Evolutionary conservation across 1,140 invertebrate genomes (phyloP), one percentile per base, ranked within the genome.

Genomic region (Heliothis virescens): DNA sequence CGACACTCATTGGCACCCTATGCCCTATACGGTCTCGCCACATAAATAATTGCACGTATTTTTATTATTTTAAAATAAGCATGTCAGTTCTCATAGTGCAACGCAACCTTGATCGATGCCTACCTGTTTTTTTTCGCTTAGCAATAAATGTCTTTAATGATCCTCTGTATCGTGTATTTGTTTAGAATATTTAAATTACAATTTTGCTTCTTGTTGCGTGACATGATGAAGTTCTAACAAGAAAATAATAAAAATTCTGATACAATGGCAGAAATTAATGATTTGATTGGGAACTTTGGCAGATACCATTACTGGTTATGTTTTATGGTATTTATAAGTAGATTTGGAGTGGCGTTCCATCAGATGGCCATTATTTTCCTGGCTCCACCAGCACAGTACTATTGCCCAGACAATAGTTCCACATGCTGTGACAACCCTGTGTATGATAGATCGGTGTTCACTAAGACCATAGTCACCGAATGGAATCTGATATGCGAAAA

Each of bases 401-500:
- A 73, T 77, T 95, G 94, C 85, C 92, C 90, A 0, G 85, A 90
- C 10, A 81, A 62, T 65, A 83, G 90, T 0, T 90, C 82, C 3
- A 86, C 89, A 18, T 88, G 90, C 15, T 97, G 97, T 83, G 85
- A 90, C 0, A 82, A 95, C 1, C 96, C 96, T 59, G 89, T 92
- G 34, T 97, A 96, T 80, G 95, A 97, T 83, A 95, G 87, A 48
- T 95, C 91, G 12, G 85, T 96, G 48, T 98, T 98, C 85, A 91
- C 95, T 9, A 95, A 96, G 79, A 97, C 97, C 1, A 97, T 97
- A 41, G 94, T 96, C 18, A 97, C 95, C 4, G 96, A 97, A 95
- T 98, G 97, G 97, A 92, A 97, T 90, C 94, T 98, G 41, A 96
- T 97, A 7, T 98, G 97, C 72, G 94, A 95, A 3, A 93, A 92